Base-by-base conservation (phyloP, 2,888 invertebrate genomes). In the Reticulitermes lucifugus region DNA sequence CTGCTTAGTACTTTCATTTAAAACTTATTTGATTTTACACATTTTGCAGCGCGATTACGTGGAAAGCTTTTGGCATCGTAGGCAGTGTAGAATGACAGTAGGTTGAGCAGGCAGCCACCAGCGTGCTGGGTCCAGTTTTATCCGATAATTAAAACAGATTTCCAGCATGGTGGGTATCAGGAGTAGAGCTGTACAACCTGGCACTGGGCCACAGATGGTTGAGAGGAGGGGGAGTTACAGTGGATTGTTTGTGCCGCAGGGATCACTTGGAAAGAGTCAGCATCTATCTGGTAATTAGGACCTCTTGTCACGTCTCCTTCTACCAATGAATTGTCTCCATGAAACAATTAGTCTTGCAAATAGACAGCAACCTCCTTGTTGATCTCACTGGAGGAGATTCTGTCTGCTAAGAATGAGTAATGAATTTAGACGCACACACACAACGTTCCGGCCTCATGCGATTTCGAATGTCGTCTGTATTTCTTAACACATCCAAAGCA, bases 321-420 rank as follows among this genome's bases (percentile, higher is more conserved):
- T 18, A 18, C 55, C 55, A 55, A 5, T 18, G 25, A n/a, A 65
- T 65, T 65, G 65, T 65, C n/a, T 65, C 25, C 10, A 25, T 65
- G 60, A 25, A 65, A 65, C 65, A 65, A 65, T 65, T 65, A 65
- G 65, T 65, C 65, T 65, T 25, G 65, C 65, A 65, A 65, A 65
- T 65, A 65, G 65, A 55, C 25, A 65, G 65, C 7, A n/a, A 2
- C 25, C n/a, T 7, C 7, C 14, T 55, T 55, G 18, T 18, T 55
- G 55, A 55, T 55, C 55, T 14, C 18, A 55, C 55, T 55, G 55
- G 55, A 55, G 55, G 2, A 55, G 4, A 18, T 4, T 18, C 18
- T 55, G 55, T 55, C 14, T 55, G 55, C 55, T 18, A 55, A 65
- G 65, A 65, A 25, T 65, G 65, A 65, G 7, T 65, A 65, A 65